Percentiles rank a stretch among this genome's conserved stretches.
phyloP scores from a whole-genome alignment of 2,888 invertebrate genomes.

The Conomelus anceps region DNA sequence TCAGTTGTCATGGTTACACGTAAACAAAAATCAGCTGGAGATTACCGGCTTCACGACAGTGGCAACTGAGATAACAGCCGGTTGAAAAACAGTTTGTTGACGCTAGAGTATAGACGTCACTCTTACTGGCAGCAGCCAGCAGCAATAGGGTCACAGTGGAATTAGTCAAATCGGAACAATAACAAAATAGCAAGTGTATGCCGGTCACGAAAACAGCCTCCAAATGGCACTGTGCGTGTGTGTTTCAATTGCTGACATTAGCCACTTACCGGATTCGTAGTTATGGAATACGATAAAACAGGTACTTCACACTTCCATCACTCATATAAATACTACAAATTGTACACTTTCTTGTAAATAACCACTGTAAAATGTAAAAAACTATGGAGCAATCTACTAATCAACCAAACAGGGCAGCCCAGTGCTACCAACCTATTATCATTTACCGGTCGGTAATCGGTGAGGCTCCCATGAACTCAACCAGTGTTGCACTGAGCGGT shows the following conservation, averaged over 20 bases:
- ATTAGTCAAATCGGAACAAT: background rate
- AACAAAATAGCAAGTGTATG: background rate
- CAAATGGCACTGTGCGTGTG: background rate
- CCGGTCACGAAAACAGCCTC: background rate
- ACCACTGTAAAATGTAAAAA: background rate
- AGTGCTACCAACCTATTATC: background rate
- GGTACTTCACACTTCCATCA: background rate
- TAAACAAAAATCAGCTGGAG: too few species aligned
- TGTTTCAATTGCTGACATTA: background rate
- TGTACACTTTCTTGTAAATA: background rate
- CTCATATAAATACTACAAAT: background rate
- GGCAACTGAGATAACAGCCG: too few species aligned
- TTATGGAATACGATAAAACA: background rate
- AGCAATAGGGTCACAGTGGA: too few species aligned
- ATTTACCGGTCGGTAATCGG: too few species aligned
- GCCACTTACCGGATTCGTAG: background rate
- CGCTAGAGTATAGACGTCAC: too few species aligned
- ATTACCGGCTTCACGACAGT: too few species aligned
- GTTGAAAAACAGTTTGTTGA: too few species aligned
- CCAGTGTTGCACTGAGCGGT: too few species aligned
- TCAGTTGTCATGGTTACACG: too few species aligned
- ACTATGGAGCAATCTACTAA: background rate
- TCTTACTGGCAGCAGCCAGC: too few species aligned
- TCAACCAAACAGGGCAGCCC: too few species aligned
- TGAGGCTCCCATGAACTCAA: too few species aligned